phyloP scores from a whole-genome alignment of 2,888 invertebrate genomes.

The Bimastos eiseni region DNA sequence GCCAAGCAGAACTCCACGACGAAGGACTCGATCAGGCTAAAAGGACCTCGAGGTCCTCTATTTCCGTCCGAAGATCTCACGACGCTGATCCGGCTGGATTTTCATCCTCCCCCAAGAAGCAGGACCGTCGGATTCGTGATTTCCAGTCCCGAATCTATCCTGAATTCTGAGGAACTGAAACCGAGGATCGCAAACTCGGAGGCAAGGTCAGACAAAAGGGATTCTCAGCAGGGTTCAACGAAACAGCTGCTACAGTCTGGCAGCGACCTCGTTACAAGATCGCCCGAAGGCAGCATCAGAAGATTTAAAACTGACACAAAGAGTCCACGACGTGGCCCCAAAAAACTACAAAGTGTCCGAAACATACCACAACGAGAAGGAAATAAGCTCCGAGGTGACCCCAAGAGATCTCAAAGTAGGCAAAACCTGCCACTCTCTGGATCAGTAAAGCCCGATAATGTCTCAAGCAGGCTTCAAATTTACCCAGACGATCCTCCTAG shows the following conservation, averaged over 20 bases:
- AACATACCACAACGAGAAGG: background rate
- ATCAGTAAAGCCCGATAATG: background rate
- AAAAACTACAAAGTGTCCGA: background rate
- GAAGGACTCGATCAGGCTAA: background rate
- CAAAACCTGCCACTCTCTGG: background rate
- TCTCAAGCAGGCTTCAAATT: background rate
- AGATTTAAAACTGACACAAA: too few relatives aligned
- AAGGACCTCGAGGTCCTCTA: background rate
- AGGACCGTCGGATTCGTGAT: constrained; percentile 1
- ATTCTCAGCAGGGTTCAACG: background rate
- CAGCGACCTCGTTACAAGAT: background rate
- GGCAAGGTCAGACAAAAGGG: background rate
- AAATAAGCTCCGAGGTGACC: too few relatives aligned
- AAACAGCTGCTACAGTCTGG: background rate
- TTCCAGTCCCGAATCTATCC: background rate
- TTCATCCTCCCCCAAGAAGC: background rate
- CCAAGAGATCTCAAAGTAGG: background rate
- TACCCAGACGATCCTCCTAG: too few relatives aligned
- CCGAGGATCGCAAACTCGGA: background rate
- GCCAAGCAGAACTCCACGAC: background rate
- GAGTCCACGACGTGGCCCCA: background rate
- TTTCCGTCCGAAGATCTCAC: background rate
- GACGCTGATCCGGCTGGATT: background rate
- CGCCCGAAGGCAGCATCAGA: background rate
- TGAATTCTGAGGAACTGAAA: background rate